Percentiles rank a stretch among this genome's conserved stretches.
phyloP scores from a whole-genome alignment of 2,113 vertebrate genomes.

The Pelecanus crispus region DNA sequence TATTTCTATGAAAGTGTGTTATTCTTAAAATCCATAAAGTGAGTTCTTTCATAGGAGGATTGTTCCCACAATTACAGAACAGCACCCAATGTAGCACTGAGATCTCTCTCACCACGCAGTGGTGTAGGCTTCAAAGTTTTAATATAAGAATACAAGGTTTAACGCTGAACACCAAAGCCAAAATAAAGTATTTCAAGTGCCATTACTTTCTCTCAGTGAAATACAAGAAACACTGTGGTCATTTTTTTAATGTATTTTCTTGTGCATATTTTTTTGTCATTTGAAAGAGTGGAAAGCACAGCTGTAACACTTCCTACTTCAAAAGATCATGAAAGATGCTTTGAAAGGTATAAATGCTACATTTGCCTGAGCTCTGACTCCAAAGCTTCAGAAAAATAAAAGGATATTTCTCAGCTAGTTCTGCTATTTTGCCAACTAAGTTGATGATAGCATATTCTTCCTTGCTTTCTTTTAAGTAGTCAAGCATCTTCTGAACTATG shows the following conservation, averaged over 20 bases:
- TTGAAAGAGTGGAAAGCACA: not conserved
- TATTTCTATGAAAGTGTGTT: not conserved
- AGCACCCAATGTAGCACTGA: not conserved
- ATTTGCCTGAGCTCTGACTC: not conserved
- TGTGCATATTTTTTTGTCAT: not conserved
- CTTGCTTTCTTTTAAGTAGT: slow-evolving; percentile 83
- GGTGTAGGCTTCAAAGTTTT: not conserved
- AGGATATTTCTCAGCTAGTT: slow-evolving; percentile 99
- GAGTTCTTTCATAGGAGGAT: not conserved
- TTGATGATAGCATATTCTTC: slow-evolving; percentile 88
- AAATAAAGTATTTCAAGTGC: not conserved
- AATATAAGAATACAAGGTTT: not conserved
- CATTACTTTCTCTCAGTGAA: not conserved
- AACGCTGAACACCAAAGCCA: not conserved
- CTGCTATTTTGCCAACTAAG: slow-evolving; percentile 90
- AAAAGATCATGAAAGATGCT: not conserved
- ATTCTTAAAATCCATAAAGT: not conserved
- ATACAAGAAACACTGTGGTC: not conserved
- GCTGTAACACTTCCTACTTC: not conserved
- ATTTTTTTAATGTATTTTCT: not conserved
- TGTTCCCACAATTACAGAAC: not conserved
- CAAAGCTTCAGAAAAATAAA: slow-evolving; percentile 20
- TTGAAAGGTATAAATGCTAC: not conserved
- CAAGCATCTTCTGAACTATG: slow-evolving; percentile 95
- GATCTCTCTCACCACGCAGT: not conserved